phyloP scores from a whole-genome alignment of 2,888 invertebrate genomes.

The Xestobium rufovillosum region DNA sequence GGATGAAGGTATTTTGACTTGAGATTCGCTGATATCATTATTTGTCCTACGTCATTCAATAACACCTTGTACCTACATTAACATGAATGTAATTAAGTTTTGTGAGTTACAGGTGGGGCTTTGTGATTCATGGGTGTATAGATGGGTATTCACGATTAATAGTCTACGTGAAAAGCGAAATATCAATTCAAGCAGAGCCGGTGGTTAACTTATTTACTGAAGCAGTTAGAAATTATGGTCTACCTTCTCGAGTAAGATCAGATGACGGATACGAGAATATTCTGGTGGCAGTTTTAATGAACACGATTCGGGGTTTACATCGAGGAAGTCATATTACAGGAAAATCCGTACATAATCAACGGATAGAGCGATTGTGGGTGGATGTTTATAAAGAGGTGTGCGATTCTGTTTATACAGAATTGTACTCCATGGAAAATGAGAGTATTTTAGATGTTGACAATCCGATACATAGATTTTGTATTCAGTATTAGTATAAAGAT shows the following conservation, averaged over 20 bases:
- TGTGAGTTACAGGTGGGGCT: constrained; percentile 5
- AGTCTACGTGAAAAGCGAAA: constrained; percentile 7
- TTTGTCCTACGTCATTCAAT: too few relatives aligned
- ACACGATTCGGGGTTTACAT: constrained; percentile 5
- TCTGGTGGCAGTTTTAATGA: constrained; percentile 10
- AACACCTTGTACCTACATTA: too few relatives aligned
- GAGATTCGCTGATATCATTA: too few relatives aligned
- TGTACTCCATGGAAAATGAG: constrained; percentile 4
- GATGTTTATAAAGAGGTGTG: constrained; percentile 9
- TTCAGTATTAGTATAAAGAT: background rate
- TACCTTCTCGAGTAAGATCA: constrained; percentile 9
- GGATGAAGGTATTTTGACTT: too few relatives aligned
- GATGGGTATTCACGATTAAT: constrained; percentile 10
- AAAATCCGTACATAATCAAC: too few relatives aligned
- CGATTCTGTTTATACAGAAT: constrained; percentile 3
- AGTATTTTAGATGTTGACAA: constrained; percentile 2
- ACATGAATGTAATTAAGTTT: too few relatives aligned
- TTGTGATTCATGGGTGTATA: constrained; percentile 9
- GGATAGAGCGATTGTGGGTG: constrained; percentile 9
- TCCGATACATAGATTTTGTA: background rate
- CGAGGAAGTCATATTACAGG: constrained; percentile 12
- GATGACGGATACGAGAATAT: constrained; percentile 11
- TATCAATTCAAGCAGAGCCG: constrained; percentile 1
- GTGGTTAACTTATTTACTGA: constrained; percentile 3
- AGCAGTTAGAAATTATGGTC: constrained; percentile 7